These are phyloP conservation scores for Vanessa atalanta DNA, from an alignment of 1,140 invertebrate genomes.

Conservation along the genomic window DNA sequence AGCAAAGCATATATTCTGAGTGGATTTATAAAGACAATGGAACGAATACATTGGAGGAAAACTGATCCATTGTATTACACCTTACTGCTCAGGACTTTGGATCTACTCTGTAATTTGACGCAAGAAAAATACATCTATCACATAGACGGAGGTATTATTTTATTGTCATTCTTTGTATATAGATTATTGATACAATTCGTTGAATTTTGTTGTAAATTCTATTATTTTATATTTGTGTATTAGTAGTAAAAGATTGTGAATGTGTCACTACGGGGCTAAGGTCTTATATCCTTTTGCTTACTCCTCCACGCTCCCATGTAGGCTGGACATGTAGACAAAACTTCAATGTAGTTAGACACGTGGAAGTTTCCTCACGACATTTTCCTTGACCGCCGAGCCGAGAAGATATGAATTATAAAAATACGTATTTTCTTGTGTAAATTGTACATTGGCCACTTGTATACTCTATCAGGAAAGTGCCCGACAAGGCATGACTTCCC, in stretches of 20 bases:
- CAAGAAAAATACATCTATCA: slow-evolving; percentile 92
- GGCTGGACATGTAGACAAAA: no score
- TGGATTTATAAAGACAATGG: slow-evolving; percentile 73
- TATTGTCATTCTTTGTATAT: slow-evolving; percentile 3
- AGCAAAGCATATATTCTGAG: slow-evolving; percentile 71
- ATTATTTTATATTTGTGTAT: no score
- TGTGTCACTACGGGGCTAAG: no score
- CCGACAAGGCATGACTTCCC: no score
- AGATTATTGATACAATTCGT: background rate
- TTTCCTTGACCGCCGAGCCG: no score
- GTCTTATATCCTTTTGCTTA: no score
- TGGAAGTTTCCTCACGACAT: no score
- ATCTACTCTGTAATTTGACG: slow-evolving; percentile 86
- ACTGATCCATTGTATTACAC: slow-evolving; percentile 71
- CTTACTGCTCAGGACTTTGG: slow-evolving; percentile 82
- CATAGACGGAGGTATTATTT: slow-evolving; percentile 86
- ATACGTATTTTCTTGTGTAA: background rate
- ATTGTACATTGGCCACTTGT: background rate
- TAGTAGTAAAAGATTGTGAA: no score
- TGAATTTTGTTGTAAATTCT: background rate
- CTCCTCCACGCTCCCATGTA: no score
- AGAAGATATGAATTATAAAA: no score
- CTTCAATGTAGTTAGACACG: no score
- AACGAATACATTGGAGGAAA: slow-evolving; percentile 73
- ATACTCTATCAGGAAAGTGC: no score